phyloP scores from a whole-genome alignment of 2,888 invertebrate genomes.

The Leptura quadrifasciata region DNA sequence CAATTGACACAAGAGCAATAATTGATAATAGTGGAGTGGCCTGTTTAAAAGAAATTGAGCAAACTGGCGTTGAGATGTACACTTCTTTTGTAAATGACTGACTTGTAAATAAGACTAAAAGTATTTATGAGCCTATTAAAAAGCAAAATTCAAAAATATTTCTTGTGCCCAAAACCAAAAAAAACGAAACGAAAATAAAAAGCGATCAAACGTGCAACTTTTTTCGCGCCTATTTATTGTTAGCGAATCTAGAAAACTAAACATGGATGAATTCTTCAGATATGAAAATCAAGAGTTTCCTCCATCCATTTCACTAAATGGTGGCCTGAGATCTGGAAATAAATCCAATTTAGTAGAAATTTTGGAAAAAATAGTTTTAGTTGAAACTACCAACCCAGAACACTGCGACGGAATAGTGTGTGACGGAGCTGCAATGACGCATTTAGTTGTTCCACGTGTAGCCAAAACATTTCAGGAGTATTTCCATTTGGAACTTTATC shows the following conservation, averaged over 20 bases:
- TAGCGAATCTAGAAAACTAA: too few species aligned
- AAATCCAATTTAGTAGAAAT: constrained; percentile 11
- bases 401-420: too few species aligned
- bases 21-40: constrained; percentile 14
- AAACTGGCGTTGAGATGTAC: constrained; percentile 12
- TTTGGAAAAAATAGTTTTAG: constrained; percentile 8
- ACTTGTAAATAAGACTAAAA: constrained; percentile 13
- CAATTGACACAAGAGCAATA: constrained; percentile 16
- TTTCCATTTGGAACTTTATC: too few species aligned
- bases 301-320: too few species aligned
- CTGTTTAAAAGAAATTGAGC: constrained; percentile 16
- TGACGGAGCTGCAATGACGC: too few species aligned
- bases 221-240: too few species aligned
- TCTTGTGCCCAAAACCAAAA: constrained; percentile 4
- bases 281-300: too few species aligned
- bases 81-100: constrained; percentile 9
- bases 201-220: not conserved
- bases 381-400: too few species aligned
- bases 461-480: too few species aligned
- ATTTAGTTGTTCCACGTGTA: too few species aligned
- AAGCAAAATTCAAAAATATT: constrained; percentile 1
- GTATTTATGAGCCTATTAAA: constrained; percentile 15
- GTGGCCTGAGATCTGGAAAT: too few species aligned
- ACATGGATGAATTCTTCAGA: too few species aligned
- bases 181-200: not conserved